Base-by-base conservation (phyloP, 2,797 vertebrate species). In the Neoniphon sammara region DNA sequence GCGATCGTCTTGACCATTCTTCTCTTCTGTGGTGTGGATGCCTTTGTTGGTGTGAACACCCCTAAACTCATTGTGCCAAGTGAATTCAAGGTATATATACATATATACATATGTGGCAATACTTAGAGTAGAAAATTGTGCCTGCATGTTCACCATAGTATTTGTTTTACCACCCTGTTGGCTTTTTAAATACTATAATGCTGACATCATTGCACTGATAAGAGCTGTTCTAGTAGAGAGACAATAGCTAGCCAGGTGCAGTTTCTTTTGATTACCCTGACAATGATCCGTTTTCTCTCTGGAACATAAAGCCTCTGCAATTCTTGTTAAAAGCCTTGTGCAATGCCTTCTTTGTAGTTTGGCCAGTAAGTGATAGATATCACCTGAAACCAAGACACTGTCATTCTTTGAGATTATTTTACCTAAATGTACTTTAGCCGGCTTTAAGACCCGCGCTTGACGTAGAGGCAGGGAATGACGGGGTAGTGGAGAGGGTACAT, bases 41-140 rank as follows among this genome's bases (percentile, higher is more conserved):
- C 97, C 46, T 91, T 99, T 17, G 94, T 99, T 20, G 97, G 97
- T 54, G 97, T 99, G 82, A 94, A 97, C 71, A 99, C 98, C 78
- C 98, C 98, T 0, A 99, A 99, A 89, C 93, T 99, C 61, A 93
- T 99, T 65, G 98, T 99, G 94, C 98, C 98, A 91, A 97, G 94
- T 70, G 96, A 99, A 94, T 99, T 99, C 91, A 99, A 99, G 96
- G 98, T 99, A 92, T 2, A 85, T 4, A 0, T n/a, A 6, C 47
- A 1, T 56, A 21, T 54, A 9, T 25, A 3, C 47, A 61, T 18
- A 0, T 34, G 4, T 34, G 31, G 44, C 15, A 46, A 5, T 46
- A 17, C 44, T 17, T 6, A 12, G 3, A 21, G 20, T 8, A 58
- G 21, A 42, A 25, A 18, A 20, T 20, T n/a, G 2, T 5, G 10